These are phyloP conservation scores for Morpho achilles DNA, from an alignment of 2,888 invertebrate genomes.

Conservation along the genomic window DNA sequence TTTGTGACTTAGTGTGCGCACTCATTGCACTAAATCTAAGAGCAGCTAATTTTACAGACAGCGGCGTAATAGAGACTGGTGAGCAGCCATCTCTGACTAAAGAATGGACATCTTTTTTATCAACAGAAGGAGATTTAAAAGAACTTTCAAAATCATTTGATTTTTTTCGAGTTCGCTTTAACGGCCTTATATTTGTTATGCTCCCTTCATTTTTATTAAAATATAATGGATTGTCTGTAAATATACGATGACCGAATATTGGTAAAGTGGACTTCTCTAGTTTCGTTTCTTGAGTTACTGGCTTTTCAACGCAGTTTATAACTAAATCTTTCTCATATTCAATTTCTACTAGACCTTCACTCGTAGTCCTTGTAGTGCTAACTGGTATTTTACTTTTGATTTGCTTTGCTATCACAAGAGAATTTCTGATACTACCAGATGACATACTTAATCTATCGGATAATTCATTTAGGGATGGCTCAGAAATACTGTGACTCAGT, in stretches of 20 bases:
- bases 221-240: conserved; percentile 73
- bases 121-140: conserved; percentile 65
- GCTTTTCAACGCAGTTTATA: conserved; percentile 64
- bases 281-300: conserved; percentile 41
- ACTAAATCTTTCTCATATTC: conserved; percentile 75
- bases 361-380: conserved; percentile 64
- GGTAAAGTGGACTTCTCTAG: conserved; percentile 67
- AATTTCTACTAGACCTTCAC: conserved; percentile 76
- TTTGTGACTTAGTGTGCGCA: conserved; percentile 57
- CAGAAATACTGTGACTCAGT: conserved; percentile 62
- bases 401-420: conserved; percentile 43
- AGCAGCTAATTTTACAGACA: conserved; percentile 80
- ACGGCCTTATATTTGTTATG: conserved; percentile 53
- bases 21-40: conserved; percentile 77
- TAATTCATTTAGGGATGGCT: conserved; percentile 61
- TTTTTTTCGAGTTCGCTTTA: conserved; percentile 69
- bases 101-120: conserved; percentile 63
- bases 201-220: conserved; percentile 63
- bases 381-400: conserved; percentile 40
- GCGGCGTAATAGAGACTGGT: conserved; percentile 77
- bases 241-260: conserved; percentile 70
- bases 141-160: conserved; percentile 69
- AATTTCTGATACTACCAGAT: conserved; percentile 48
- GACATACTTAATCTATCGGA: conserved; percentile 57
- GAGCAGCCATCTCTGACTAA: conserved; percentile 69